Evolutionary conservation across 2,113 vertebrate genomes (phyloP), one percentile per base, ranked within the genome.

Genomic region (Pachycephala philippinensis): DNA sequence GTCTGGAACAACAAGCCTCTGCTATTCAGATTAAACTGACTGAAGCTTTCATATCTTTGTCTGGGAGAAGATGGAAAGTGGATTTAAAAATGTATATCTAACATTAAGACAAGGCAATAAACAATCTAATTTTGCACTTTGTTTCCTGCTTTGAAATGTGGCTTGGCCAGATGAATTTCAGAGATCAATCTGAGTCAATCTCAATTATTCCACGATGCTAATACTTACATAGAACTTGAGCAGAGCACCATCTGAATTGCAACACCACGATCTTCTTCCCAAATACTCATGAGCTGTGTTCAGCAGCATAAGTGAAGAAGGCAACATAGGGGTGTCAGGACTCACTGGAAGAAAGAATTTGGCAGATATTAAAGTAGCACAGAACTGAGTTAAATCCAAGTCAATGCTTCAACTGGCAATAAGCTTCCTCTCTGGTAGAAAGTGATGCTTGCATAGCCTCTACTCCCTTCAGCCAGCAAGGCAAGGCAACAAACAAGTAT

Each of bases 211-310:
- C 77, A 53, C 0, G 0, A 59, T 15, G 50, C 20, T 31, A 47
- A 45, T 65, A 98, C 99, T 99, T 92, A 99, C 99, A 37, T 99
- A 99, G 94, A 99, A 99, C 77, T 99, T 99, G 40, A 99, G 98
- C 61, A 99, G 98, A 31, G 99, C 98, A 11, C 99, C 99, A 4
- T 99, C 98, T 10, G 99, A 99, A 96, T 98, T 99, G 97, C 99
- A 99, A 92, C 99, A 99, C 98, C 99, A 98, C 70, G 99, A 99
- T 57, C 99, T 98, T 47, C 99, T 98, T 50, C 99, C 99, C 87
- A 99, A 98, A 94, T 98, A 99, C 90, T 99, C 99, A 13, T 99
- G 99, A 19, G 99, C 99, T 5, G 99, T 99, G 97, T 99, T 99
- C 85, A 99, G 98, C 69, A 99, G 98, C 99, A 99, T 99, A 63